Evolutionary conservation across 2,888 invertebrate species (phyloP).

Genomic region (Tridacna gigas): DNA sequence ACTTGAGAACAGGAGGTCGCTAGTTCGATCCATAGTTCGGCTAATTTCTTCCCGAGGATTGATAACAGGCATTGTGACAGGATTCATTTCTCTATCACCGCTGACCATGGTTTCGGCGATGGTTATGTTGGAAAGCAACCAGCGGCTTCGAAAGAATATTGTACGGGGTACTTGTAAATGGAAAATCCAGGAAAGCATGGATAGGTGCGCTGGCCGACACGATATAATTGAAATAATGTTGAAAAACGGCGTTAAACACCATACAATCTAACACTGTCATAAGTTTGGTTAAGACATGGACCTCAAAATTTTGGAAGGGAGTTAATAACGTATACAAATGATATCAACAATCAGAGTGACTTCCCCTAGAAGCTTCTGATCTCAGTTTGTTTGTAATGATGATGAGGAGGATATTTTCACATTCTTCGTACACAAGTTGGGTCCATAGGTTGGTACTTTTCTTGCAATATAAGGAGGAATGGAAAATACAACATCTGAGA

Average conservation of each 20-base stretch:
- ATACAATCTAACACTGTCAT: background rate
- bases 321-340: no score
- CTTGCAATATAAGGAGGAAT: no score
- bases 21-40: background rate
- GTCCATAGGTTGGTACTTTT: no score
- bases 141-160: background rate
- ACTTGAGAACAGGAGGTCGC: background rate
- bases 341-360: no score
- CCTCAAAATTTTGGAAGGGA: no score
- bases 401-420: no score
- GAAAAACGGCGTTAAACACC: background rate
- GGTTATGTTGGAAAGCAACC: background rate
- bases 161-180: background rate
- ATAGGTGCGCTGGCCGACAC: background rate
- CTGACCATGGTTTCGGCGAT: no score
- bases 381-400: no score
- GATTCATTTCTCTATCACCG: background rate
- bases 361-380: no score
- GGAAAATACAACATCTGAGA: no score
- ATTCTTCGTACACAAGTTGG: no score
- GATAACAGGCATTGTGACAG: background rate
- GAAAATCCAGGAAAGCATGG: background rate
- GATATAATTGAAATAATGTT: background rate
- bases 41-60: background rate
- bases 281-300: no score